A percentile compares a stretch with the other conserved stretches of the same genome.
phyloP scores from a whole-genome alignment of 2,113 vertebrate species.

The Petromus typicus region DNA sequence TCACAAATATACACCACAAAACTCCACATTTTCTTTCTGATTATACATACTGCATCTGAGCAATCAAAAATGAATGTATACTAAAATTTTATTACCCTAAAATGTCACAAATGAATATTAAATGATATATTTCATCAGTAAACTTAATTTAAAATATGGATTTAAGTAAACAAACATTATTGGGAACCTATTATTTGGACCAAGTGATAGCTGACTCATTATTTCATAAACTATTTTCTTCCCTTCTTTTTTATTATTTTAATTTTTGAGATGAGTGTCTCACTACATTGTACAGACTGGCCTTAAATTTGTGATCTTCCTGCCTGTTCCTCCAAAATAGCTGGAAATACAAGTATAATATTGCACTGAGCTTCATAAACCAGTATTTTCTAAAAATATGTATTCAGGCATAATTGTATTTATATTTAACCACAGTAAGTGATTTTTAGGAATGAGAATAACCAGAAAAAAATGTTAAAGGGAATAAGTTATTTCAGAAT shows the following conservation, averaged over 20 bases:
- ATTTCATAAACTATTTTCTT: background rate
- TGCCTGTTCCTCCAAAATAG: background rate
- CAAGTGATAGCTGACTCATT: conserved; percentile 4
- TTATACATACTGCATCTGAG: conserved; percentile 1
- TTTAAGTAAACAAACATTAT: conserved; percentile 40
- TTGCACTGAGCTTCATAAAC: background rate
- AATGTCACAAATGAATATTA: background rate
- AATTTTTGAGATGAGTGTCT: background rate
- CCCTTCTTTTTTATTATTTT: background rate
- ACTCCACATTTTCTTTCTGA: background rate
- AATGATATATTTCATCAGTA: conserved; percentile 6
- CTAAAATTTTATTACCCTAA: conserved; percentile 5
- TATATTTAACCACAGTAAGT: conserved; percentile 15
- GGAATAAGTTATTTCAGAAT: conserved; percentile 44
- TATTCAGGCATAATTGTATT: conserved; percentile 23
- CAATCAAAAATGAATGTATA: background rate
- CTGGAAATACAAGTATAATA: background rate
- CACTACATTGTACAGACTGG: background rate
- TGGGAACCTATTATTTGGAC: conserved; percentile 4
- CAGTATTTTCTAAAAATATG: conserved; percentile 43
- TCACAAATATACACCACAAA: background rate
- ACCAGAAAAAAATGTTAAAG: conserved; percentile 14
- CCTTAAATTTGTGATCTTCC: background rate
- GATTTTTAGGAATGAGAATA: conserved; percentile 44
- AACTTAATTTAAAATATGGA: conserved; percentile 22